A percentile compares a stretch with the other conserved stretches of the same genome.
Evolutionary conservation across 2,113 vertebrate genomes (phyloP).

Genomic region (Caranx melampygus): DNA sequence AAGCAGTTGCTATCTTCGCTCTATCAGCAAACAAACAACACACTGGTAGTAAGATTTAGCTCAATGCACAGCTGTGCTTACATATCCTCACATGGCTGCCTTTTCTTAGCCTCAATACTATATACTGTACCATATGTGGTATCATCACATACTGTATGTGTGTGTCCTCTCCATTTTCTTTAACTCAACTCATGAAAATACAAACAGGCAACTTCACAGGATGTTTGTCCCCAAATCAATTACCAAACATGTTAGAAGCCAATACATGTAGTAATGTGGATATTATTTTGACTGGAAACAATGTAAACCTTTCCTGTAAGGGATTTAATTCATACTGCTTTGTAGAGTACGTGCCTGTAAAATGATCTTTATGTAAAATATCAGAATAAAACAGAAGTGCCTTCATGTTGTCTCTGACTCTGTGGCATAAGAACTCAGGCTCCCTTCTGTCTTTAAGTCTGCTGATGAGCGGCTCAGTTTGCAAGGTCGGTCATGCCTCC

Average conservation of each 20-base stretch:
- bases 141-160: neutral
- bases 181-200: neutral
- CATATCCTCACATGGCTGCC: neutral
- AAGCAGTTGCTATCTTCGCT: neutral
- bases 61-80: neutral
- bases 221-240: neutral
- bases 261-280: neutral
- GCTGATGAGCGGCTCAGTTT: constrained; percentile 42
- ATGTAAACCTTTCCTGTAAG: neutral
- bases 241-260: neutral
- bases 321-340: neutral
- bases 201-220: neutral
- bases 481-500: constrained; percentile 62
- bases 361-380: neutral
- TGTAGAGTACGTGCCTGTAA: neutral
- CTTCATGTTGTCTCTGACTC: constrained; percentile 4
- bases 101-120: neutral
- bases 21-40: neutral
- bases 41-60: neutral
- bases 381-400: neutral
- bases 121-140: neutral
- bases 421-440: constrained; percentile 21
- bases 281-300: neutral
- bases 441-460: neutral
- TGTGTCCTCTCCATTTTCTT: neutral